Conservation (phyloP, 92 coral and sea anemone species). For the Epizoanthus fatuus region DNA sequence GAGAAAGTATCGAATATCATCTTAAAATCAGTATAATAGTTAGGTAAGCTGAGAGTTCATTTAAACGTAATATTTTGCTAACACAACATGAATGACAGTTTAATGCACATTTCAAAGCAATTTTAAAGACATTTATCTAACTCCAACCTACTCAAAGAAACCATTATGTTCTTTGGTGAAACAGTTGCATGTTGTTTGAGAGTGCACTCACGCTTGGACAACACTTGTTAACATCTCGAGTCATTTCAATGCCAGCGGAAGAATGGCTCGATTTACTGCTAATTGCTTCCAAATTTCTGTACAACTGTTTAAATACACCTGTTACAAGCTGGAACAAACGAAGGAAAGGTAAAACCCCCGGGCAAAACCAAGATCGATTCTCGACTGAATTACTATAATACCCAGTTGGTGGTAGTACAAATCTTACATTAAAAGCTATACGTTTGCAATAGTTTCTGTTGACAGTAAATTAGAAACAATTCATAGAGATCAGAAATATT, state of each 20-base stretch:
- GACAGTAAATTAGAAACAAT: too few species aligned
- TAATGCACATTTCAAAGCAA: not conserved
- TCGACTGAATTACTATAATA: too few species aligned
- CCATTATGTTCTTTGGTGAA: not conserved
- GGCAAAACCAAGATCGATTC: too few species aligned
- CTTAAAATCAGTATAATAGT: too few species aligned
- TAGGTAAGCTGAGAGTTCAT: too few species aligned
- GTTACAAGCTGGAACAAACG: not conserved
- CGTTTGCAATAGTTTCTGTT: too few species aligned
- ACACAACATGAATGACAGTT: not conserved
- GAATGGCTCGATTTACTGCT: not conserved
- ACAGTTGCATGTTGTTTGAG: not conserved
- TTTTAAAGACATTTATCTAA: not conserved
- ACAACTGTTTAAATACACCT: conserved; percentile 13
- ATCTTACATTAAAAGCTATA: too few species aligned
- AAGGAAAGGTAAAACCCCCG: too few species aligned
- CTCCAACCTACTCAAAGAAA: not conserved
- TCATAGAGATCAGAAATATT: too few species aligned
- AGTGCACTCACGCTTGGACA: not conserved
- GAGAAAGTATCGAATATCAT: too few species aligned
- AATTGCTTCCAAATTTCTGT: not conserved
- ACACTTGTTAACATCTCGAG: not conserved
- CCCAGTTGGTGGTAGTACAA: too few species aligned
- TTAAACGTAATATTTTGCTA: too few species aligned
- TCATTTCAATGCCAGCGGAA: not conserved